Base-by-base conservation (phyloP, 2,888 invertebrate genomes). In the Diarsia dahlii region DNA sequence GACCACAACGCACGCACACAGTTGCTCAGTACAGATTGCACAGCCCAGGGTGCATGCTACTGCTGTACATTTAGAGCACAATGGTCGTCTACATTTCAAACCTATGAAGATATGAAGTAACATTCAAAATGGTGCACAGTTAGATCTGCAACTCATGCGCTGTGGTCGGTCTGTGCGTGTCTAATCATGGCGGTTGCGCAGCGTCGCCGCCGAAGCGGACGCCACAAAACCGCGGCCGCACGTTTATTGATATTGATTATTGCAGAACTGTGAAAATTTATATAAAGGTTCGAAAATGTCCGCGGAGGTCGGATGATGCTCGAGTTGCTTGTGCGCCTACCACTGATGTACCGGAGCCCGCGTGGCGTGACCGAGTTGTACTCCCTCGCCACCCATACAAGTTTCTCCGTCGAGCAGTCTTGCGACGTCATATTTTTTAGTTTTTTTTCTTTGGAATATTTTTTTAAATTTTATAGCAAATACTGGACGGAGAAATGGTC, bases 221-320 rank as follows among this genome's bases (percentile, higher is more conserved):
- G 94, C 94, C 91, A 91, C 91, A 94, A 96, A 96, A 94, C 91
- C 91, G 94, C 95, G 96, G 95, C 94, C 94, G 92, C 93, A 89
- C 92, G 91, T 93, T 92, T 92, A 91, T 92, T 92, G 92, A 93
- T 95, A 91, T 95, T 96, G 87, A 95, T 91, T 96, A 96, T 96
- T 87, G 96, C 96, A 96, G 96, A 93, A 92, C 92, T 93, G 92
- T 92, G 91, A 80, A 93, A 96, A 95, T 93, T 92, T 90, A 89
- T 89, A 92, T 94, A 96, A 94, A 95, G 95, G 94, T 94, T 92
- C 89, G 96, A 96, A 96, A 96, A 96, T 94, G 95, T 95, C 95
- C 94, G 95, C 95, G 89, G 91, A 92, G 92, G 93, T 91, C 90
- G 92, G 91, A 88, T 89, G 93, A 91, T 92, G 92, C 91, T 91